Percentiles rank a stretch among this genome's conserved stretches.
phyloP scores from a whole-genome alignment of 2,113 vertebrate genomes.

The Sakesphorus luctuosus region DNA sequence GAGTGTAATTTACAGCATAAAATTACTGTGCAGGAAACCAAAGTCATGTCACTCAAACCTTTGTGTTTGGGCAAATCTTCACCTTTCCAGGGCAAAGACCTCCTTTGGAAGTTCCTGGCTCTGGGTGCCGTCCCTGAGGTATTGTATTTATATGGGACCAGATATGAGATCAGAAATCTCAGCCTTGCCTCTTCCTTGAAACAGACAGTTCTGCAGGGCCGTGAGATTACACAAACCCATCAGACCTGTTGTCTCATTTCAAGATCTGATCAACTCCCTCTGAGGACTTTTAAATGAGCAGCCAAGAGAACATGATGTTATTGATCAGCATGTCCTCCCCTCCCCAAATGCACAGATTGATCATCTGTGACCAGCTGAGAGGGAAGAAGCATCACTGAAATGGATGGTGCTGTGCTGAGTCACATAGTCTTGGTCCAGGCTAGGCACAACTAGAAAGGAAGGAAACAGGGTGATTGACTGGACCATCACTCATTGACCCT shows the following conservation, averaged over 20 bases:
- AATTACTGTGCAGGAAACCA: neutral
- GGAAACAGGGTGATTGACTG: accelerated
- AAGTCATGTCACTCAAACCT: neutral
- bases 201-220: neutral
- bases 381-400: neutral
- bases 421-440: neutral
- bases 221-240: neutral
- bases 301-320: neutral
- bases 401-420: neutral
- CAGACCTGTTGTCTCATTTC: neutral
- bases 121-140: neutral
- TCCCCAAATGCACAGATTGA: neutral
- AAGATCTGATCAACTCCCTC: neutral
- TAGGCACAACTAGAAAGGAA: neutral
- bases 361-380: neutral
- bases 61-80: neutral
- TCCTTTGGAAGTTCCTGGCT: neutral
- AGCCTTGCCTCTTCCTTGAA: neutral
- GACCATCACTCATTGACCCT: neutral
- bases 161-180: neutral
- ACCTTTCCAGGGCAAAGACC: neutral
- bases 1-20: neutral
- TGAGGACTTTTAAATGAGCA: neutral
- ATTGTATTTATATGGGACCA: neutral
- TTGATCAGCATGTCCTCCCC: neutral